Base-by-base conservation (phyloP, 30 jellyfish, hydroid and myxozoan genomes). In the Pseudorhiza aurosa region DNA sequence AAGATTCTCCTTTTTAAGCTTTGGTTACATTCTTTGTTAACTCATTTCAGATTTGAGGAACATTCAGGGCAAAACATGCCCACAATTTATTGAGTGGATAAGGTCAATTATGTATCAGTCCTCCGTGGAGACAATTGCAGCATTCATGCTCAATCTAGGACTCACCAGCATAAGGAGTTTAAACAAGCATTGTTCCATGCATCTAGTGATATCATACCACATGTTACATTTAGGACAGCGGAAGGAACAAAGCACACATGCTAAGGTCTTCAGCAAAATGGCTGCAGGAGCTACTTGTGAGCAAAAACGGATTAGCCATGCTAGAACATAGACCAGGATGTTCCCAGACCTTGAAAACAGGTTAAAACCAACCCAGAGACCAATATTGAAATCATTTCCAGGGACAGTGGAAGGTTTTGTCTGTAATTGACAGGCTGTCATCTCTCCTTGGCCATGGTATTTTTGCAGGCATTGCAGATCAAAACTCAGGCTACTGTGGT, bases 41-140 rank as follows among this genome's bases (percentile, higher is more conserved):
- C 60, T 70, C 12, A 47, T 70, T 70, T 45, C 71, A 70, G 83
- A 70, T 70, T 19, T 70, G 56, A 70, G 83, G 68, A 27, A 4
- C 18, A 47, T 43, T 70, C 71, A 47, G 70, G 37, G 71, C 67
- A 47, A 64, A 35, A 64, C 55, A 42, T 35, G 77, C 59, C 15
- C 67, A 53, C 67, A 53, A n/a, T 53, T 7, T 7, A 19, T 15
- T 36, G 32, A 58, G 33, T 14, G 77, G 56, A 64, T 64, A 42
- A 15, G 77, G 58, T 64, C 77, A 53, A 53, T 53, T 18, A 53
- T 33, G 67, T 53, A 0, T 19, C 67, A 53, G 2, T 3, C 6
- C 35, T 53, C 67, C 50, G 24, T 18, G 67, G 35, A 53, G 67
- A 4, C 67, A 53, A 7, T 14, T 22, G 22, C 37, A 47, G 17